These are phyloP conservation scores for Belonocnema kinseyi DNA, from an alignment of 1,140 invertebrate genomes.

Conservation along the genomic window DNA sequence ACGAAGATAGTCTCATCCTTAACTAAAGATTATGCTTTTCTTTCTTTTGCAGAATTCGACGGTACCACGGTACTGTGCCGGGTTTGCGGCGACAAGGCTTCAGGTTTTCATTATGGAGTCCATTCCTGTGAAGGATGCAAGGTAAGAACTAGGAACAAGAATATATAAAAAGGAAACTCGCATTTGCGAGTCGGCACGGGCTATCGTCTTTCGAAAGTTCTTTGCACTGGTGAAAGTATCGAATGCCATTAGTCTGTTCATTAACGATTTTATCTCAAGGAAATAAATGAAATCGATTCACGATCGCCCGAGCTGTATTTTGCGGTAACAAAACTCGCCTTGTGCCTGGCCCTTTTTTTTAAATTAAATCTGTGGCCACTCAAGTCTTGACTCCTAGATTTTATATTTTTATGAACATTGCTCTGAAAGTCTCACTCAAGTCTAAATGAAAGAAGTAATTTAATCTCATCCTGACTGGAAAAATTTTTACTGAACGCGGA, in stretches of 20 bases:
- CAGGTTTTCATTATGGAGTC: constrained; percentile 99
- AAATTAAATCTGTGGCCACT: not conserved
- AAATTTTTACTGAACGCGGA: not conserved
- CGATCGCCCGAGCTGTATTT: not conserved
- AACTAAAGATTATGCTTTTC: constrained; percentile 52
- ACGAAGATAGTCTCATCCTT: not conserved
- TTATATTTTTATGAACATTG: not conserved
- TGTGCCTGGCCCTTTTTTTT: not conserved
- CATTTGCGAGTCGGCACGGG: not conserved
- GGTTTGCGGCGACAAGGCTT: constrained; percentile 99
- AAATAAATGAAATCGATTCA: not conserved
- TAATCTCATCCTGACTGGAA: not conserved
- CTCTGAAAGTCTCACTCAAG: not conserved
- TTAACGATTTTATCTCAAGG: not conserved
- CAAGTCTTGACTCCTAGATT: not conserved
- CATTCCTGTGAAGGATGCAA: constrained; percentile 99
- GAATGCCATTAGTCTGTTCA: constrained; percentile 19
- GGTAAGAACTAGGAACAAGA: constrained; percentile 80
- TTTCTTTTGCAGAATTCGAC: constrained; percentile 95
- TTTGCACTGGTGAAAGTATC: constrained; percentile 35
- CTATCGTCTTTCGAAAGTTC: constrained; percentile 27
- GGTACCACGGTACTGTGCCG: constrained; percentile 97
- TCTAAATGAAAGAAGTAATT: not conserved
- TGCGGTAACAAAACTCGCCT: not conserved
- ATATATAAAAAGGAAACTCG: not conserved